Base-by-base conservation (phyloP, 2,888 invertebrate species). In the Melitaea athalia region DNA sequence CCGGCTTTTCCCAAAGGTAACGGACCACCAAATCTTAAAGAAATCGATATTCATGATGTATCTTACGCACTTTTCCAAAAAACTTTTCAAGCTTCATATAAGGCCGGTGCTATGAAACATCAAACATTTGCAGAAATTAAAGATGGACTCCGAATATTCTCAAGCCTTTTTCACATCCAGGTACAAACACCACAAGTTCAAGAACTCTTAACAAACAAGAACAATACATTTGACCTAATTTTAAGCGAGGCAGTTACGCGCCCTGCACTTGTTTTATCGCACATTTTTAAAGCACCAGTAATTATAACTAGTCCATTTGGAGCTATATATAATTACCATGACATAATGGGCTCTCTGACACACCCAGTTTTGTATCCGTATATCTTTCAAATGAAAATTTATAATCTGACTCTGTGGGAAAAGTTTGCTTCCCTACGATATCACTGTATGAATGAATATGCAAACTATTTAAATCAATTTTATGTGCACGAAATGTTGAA, bases 41-140 rank as follows among this genome's bases (percentile, higher is more conserved):
- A 86, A 77, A 84, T 86, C 0, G 82, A 85, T 66, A 68, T 84
- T 0, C 81, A 81, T 17, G 77, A 84, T 31, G 24, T 80, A 45
- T 83, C 86, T 0, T 88, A 91, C 60, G 72, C 77, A 5, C 24
- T 73, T 7, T 78, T 74, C 72, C 57, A 50, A 0, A 43, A 68
- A 8, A 43, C 33, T n/a, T 49, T 49, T 49, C 47, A 1, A 45
- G 42, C 5, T 42, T 8, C 24, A 15, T 50, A 53, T 12, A 7
- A 12, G 53, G 31, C 53, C 14, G 33, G 33, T 33, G 14, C 12
- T 7, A 31, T 7, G 5, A 53, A 31, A 33, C 2, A 14, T 53
- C 12, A 38, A n/a, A 64, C 57, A 10, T 61, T 74, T 50, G 68
- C 75, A 33, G 15, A 76, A 1, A 53, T 69, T 5, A 49, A 65